Base-by-base conservation (phyloP, 2,888 invertebrate genomes). In the Periphyllus acericola region DNA sequence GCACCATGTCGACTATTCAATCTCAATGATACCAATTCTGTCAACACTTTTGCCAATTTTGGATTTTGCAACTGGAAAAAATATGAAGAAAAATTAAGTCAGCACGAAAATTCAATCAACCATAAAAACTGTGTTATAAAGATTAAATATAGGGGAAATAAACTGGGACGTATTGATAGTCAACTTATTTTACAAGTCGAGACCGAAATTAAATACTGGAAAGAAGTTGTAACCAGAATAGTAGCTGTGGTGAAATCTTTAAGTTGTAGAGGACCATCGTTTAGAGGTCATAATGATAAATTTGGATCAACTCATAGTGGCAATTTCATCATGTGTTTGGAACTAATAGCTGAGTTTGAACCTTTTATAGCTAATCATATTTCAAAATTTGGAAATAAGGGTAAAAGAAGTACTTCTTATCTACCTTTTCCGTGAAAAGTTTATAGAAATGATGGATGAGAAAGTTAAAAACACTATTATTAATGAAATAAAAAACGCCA, bases 401-500 rank as follows among this genome's bases (percentile, higher is more conserved):
- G 85, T 32, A 74, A 32, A 34, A 80, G 89, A 34, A 80, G 52
- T 17, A 80, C 81, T 21, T 74, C 80, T 21, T 89, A 89, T 46
- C 52, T 89, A 74, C 80, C 80, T 60, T 81, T 72, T 55, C 68
- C 85, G 19, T 66, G 71, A 81, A 72, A 29, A 89, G 66, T 89
- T 89, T 85, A 85, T 89, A 79, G 32, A 60, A 46, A 74, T 91
- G 89, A 91, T 91, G 90, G 90, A 89, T 89, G 83, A 90, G 81
- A 90, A 90, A 83, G 90, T 90, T 34, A 68, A 89, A 75, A 90
- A 90, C 84, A 90, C 52, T 71, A 90, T 91, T 90, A 46, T 90
- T 32, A 55, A 84, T 52, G 88, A 88, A 72, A 72, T 83, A 9
- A 78, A 88, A 34, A 34, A 36, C 6, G 36, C 36, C 3, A 36